phyloP scores from a whole-genome alignment of 2,113 vertebrate genomes.

The Xerus inauris region DNA sequence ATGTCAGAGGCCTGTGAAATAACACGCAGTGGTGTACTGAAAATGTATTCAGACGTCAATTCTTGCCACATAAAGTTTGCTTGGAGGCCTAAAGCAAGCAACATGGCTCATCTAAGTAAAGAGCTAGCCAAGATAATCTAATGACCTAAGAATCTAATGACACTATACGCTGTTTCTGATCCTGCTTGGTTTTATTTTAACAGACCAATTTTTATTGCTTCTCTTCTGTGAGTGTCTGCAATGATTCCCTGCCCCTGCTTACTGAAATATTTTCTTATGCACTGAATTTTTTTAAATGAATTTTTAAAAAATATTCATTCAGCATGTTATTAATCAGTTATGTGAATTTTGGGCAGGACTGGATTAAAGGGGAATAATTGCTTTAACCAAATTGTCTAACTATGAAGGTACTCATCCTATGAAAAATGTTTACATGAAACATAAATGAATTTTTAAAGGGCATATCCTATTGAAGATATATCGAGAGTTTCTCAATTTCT shows the following conservation, averaged over 20 bases:
- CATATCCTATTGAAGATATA: not conserved
- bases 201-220: constrained; percentile 76
- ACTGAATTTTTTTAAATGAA: constrained; percentile 51
- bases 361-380: constrained; percentile 5
- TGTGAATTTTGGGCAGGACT: not conserved
- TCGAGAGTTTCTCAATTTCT: not conserved
- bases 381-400: constrained; percentile 58
- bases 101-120: constrained; percentile 72
- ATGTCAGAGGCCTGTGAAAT: constrained; percentile 71
- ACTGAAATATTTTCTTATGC: constrained; percentile 55
- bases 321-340: constrained; percentile 28
- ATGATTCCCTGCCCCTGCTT: constrained; percentile 45
- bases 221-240: constrained; percentile 71
- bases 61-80: constrained; percentile 78
- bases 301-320: constrained; percentile 33
- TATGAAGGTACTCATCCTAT: constrained; percentile 21
- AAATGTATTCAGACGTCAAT: constrained; percentile 76
- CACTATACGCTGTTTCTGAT: constrained; percentile 72
- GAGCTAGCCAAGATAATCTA: constrained; percentile 76
- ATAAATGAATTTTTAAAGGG: not conserved
- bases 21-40: constrained; percentile 68
- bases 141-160: constrained; percentile 76
- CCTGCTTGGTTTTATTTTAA: constrained; percentile 69
- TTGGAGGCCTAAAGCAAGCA: constrained; percentile 78
- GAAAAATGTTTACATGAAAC: constrained; percentile 35